These are phyloP conservation scores for Palloptera scutellata DNA, from an alignment of 2,888 invertebrate genomes.

Conservation along the genomic window DNA sequence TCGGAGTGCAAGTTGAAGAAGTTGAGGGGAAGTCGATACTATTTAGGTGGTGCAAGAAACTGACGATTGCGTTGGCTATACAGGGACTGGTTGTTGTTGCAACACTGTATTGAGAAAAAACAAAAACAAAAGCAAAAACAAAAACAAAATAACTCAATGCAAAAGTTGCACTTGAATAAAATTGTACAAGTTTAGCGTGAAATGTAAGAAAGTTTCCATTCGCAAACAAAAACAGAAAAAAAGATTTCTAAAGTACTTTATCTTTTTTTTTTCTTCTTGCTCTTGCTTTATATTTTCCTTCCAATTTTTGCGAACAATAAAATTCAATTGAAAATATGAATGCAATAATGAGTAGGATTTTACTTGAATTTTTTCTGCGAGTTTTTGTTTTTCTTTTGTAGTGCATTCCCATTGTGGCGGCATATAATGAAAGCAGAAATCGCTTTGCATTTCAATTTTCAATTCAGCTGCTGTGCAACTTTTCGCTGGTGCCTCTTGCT, in stretches of 20 bases:
- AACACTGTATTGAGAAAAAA: too few relatives aligned
- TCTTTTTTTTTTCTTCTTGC: background rate
- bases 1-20: too few relatives aligned
- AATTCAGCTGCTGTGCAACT: background rate
- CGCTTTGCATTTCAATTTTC: too few relatives aligned
- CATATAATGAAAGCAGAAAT: background rate
- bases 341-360: slow-evolving; percentile 16
- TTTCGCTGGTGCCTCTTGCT: background rate
- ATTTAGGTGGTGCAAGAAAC: too few relatives aligned
- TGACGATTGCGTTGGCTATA: too few relatives aligned
- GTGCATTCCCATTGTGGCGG: background rate
- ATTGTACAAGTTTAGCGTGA: slow-evolving; percentile 7
- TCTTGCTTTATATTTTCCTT: background rate
- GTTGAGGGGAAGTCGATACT: too few relatives aligned
- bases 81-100: too few relatives aligned
- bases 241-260: too few relatives aligned
- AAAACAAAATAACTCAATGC: background rate
- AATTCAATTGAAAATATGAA: slow-evolving; percentile 19
- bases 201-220: slow-evolving; percentile 21
- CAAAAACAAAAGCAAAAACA: too few relatives aligned
- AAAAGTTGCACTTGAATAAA: slow-evolving; percentile 15
- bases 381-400: background rate
- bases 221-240: too few relatives aligned
- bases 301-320: slow-evolving; percentile 13
- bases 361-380: background rate